Percentiles rank a stretch among this genome's conserved stretches.
These are phyloP conservation scores for Lepus americanus DNA, from an alignment of 2,113 vertebrate genomes.

Conservation along the genomic window DNA sequence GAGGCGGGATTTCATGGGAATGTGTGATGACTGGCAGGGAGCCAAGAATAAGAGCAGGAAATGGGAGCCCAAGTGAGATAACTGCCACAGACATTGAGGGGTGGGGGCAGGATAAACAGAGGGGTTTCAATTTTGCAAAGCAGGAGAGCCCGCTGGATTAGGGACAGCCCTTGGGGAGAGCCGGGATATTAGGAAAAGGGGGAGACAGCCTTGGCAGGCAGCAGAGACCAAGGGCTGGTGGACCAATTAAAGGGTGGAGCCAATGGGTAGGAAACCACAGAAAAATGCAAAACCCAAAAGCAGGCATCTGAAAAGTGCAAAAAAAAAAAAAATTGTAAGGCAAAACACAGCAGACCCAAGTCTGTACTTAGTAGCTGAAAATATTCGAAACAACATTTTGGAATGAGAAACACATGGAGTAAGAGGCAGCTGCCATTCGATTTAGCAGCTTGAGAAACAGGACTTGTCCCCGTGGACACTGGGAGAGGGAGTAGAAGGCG, in stretches of 20 bases:
- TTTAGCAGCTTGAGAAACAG: conserved; percentile 32
- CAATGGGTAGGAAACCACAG: conserved; percentile 64
- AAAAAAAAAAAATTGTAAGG: not conserved
- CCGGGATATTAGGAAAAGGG: conserved; percentile 41
- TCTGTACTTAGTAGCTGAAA: conserved; percentile 68
- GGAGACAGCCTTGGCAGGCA: conserved; percentile 52
- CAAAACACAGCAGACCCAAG: not conserved
- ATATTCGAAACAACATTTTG: conserved; percentile 46
- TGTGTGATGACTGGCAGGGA: conserved; percentile 74
- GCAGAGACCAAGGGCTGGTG: conserved; percentile 31
- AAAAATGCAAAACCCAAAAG: conserved; percentile 53
- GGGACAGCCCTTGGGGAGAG: conserved; percentile 61
- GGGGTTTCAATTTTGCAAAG: conserved; percentile 65
- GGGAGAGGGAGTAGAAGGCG: not conserved
- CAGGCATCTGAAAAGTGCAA: conserved; percentile 49
- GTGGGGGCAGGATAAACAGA: conserved; percentile 74
- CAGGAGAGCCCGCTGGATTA: conserved; percentile 55
- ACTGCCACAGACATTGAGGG: conserved; percentile 24
- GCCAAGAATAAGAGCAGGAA: conserved; percentile 82
- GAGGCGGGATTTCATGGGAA: conserved; percentile 70
- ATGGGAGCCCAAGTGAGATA: conserved; percentile 68
- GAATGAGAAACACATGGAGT: conserved; percentile 58
- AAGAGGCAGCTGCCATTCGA: conserved; percentile 47
- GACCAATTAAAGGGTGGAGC: conserved; percentile 60
- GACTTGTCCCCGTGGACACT: not conserved